A percentile compares a stretch with the other conserved stretches of the same genome.
These are phyloP conservation scores for Petromus typicus DNA, from an alignment of 2,113 vertebrate species.

Conservation along the genomic window DNA sequence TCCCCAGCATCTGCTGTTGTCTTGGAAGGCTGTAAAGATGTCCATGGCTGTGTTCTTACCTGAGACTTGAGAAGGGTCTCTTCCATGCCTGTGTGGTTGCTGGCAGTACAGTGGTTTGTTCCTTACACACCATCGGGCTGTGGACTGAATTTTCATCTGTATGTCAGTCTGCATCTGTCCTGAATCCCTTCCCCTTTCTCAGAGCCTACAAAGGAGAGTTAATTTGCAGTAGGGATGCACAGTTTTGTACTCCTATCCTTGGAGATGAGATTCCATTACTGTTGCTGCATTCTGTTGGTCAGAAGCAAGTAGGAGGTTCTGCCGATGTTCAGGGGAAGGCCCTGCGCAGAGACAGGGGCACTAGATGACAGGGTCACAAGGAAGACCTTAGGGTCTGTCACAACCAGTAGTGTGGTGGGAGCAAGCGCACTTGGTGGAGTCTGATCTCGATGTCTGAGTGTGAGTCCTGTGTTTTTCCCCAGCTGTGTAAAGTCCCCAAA, in stretches of 20 bases:
- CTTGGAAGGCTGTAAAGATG: background rate
- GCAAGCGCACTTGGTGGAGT: background rate
- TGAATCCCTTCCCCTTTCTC: background rate
- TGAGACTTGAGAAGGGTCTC: background rate
- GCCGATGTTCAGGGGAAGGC: background rate
- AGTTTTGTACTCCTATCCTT: background rate
- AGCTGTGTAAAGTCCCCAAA: background rate
- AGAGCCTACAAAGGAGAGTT: background rate
- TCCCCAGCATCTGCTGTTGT: background rate
- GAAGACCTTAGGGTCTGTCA: background rate
- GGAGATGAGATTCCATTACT: background rate
- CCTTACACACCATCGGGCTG: background rate
- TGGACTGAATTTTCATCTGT: background rate
- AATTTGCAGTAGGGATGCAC: rapidly evolving
- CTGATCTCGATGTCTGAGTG: background rate
- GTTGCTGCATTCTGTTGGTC: background rate
- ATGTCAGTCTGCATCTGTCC: background rate
- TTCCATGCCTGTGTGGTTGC: too few relatives aligned
- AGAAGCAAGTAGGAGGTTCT: background rate
- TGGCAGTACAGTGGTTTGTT: background rate
- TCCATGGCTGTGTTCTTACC: background rate
- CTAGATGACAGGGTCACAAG: background rate
- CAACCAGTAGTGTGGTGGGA: background rate
- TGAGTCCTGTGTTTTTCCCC: background rate
- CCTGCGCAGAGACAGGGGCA: background rate